phyloP scores from a whole-genome alignment of 2,797 vertebrate genomes.

The Tenualosa ilisha region DNA sequence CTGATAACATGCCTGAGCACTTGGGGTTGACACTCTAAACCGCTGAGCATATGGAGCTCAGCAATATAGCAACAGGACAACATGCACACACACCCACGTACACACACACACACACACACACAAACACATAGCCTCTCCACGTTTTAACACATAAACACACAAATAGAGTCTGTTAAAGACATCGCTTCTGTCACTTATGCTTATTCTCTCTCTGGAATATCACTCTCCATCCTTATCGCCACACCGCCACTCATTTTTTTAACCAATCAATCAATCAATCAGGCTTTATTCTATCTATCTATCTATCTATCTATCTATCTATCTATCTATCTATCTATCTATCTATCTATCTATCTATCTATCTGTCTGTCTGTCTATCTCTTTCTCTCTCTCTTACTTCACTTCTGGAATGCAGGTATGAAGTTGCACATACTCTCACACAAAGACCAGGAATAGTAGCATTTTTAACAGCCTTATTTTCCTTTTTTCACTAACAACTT shows the following conservation, averaged over 20 bases:
- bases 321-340: background rate
- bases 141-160: background rate
- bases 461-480: too few species aligned
- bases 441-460: too few species aligned
- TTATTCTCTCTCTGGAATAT: background rate
- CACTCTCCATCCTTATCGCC: background rate
- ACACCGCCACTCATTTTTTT: background rate
- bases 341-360: too few species aligned
- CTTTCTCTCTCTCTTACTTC: background rate
- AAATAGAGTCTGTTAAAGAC: background rate
- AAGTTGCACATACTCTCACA: too few species aligned
- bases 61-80: background rate
- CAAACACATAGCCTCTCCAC: background rate
- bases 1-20: background rate
- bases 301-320: background rate
- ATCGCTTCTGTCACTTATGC: background rate
- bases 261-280: background rate
- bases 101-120: background rate
- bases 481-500: too few species aligned
- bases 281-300: too few species aligned
- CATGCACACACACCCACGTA: background rate
- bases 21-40: background rate
- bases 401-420: too few species aligned
- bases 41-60: background rate
- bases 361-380: background rate